Evolutionary conservation across 1,140 invertebrate species (phyloP), one percentile per base, ranked within the genome.

Genomic region (Apocrypta bakeri): DNA sequence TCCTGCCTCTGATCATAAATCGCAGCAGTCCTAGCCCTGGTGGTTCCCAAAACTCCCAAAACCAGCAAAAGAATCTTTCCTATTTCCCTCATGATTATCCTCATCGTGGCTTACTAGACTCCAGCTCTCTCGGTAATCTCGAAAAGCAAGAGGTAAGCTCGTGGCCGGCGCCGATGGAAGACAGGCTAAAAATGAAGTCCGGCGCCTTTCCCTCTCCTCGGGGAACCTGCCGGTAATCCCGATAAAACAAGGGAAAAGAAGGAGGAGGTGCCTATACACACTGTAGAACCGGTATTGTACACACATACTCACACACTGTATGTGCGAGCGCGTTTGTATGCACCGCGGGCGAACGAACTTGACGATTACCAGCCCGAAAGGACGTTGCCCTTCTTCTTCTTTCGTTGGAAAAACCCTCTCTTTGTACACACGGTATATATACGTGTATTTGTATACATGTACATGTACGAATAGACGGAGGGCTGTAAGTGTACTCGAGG

Each of bases 1-100:
- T 93, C 94, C 89, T 97, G 96, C 42, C 94, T 94, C 88, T 96
- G 95, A 90, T 97, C 95, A 88, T 94, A 95, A 27, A 87, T 86
- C 6, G 85, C 68, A 29, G 88, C 82, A 14, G 75, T 79, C 7
- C 79, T 75, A 6, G 33, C 48, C 24, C 17, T 42, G 27, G 24
- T 33, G 17, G 24, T 25, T 4, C 27, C 37, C 29, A 29, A 7
- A 6, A 64, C 7, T 31, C 29, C 21, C 24, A 69, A 42, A 27
- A 72, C 61, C 72, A 48, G 81, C 75, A 85, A 74, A 6, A 71
- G 75, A 61, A 85, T 56, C 87, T 86, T n/a, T n/a, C n/a, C n/a
- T n/a, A n/a, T n/a, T n/a, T n/a, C n/a, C n/a, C n/a, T n/a, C n/a
- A n/a, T 87, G 68, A 66, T 61, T 75, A 27, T 68, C 72, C 40